Conservation (phyloP, 2,888 invertebrate species). For the Steromphala cineraria region DNA sequence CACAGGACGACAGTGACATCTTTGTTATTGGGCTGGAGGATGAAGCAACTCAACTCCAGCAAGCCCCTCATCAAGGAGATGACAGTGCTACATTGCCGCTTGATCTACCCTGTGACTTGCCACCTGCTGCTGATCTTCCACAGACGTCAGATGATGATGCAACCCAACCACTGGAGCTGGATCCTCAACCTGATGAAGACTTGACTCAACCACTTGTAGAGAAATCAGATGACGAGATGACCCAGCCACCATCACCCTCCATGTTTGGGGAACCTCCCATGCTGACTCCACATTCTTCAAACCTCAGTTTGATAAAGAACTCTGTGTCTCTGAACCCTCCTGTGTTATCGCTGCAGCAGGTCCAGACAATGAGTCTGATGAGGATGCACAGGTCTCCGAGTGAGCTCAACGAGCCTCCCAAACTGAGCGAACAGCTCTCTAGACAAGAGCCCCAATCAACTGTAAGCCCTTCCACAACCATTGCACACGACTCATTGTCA, state of each 20-base stretch:
- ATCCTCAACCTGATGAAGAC: neutral
- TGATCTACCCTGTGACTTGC: neutral
- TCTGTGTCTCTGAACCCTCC: neutral
- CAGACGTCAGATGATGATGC: neutral
- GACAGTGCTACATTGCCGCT: neutral
- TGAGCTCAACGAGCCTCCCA: neutral
- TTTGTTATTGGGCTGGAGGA: neutral
- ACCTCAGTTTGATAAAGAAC: too few relatives aligned
- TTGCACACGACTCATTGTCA: neutral
- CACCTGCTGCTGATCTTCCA: too few relatives aligned
- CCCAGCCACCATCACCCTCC: neutral
- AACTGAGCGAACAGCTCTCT: neutral
- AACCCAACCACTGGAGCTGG: neutral
- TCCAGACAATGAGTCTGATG: neutral
- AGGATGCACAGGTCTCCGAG: neutral
- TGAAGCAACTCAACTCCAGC: neutral
- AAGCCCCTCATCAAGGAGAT: neutral
- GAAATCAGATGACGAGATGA: neutral
- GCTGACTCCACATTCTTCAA: too few relatives aligned
- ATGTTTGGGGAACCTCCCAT: neutral
- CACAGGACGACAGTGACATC: neutral
- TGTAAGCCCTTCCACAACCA: neutral
- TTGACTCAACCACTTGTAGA: neutral
- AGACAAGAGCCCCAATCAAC: neutral
- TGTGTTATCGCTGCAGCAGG: neutral